Evolutionary conservation across 2,113 vertebrate species (phyloP).

Genomic region (Centrocercus urophasianus): DNA sequence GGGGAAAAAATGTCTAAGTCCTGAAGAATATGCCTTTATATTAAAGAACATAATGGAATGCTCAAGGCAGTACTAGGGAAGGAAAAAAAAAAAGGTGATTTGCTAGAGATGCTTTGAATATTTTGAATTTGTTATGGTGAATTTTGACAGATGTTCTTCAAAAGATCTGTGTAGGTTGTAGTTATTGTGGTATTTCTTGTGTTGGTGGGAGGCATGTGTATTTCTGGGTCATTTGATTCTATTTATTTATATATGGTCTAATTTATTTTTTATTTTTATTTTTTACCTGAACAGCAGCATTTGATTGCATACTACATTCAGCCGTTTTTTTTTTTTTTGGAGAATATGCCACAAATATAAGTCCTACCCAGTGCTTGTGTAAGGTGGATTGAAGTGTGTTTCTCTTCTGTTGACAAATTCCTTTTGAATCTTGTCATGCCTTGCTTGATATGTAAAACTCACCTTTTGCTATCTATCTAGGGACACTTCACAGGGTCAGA

Average conservation of each 20-base stretch:
- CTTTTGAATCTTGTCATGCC: background rate
- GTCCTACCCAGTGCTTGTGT: background rate
- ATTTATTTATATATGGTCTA: conserved; percentile 5
- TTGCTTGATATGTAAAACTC: background rate
- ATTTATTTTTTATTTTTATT: background rate
- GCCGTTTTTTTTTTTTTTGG: background rate
- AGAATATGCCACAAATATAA: fast-evolving
- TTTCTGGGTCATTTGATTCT: conserved; percentile 8
- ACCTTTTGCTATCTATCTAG: background rate
- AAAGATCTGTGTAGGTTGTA: background rate
- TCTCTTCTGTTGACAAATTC: background rate
- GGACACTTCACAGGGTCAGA: background rate
- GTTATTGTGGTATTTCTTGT: conserved; percentile 1
- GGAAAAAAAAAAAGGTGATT: background rate
- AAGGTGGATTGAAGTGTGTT: background rate
- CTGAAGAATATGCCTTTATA: background rate
- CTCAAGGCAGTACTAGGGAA: background rate
- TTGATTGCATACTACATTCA: background rate
- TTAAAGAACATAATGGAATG: background rate
- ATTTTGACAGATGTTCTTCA: conserved; percentile 31
- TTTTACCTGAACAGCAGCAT: background rate
- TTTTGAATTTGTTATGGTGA: background rate
- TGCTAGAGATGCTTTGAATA: conserved; percentile 17
- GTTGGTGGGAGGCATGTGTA: background rate
- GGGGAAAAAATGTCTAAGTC: background rate